Base-by-base conservation (phyloP, 2,797 vertebrate species). In the Orientallactaga sibirica region DNA sequence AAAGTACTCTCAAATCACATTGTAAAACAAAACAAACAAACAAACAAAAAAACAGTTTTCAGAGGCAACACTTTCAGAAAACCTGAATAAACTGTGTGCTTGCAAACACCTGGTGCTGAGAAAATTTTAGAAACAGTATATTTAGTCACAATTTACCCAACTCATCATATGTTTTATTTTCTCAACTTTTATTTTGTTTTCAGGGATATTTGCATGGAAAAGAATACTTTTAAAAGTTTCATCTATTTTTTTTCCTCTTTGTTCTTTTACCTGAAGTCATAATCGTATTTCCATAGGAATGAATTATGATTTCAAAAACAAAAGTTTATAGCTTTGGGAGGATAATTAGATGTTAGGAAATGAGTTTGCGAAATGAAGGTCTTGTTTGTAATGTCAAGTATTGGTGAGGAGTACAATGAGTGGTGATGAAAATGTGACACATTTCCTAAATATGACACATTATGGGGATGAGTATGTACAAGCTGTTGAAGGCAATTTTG, bases 71-170 rank as follows among this genome's bases (percentile, higher is more conserved):
- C n/a, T 89, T 73, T 29, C 5, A 93, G 85, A 14, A 79, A 61
- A 55, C 67, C 76, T 48, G 91, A 97, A 87, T 88, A 92, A 91
- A 78, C 92, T 92, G 83, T 82, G 24, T 93, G 71, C 64, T 95
- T 97, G 97, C 79, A 95, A 95, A 84, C 37, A 97, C 74, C 88
- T 96, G 92, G 86, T 94, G 29, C 79, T 66, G 33, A 76, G 79
- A 83, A 82, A 94, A 88, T 25, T 92, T 95, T 75, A 94, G 76
- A 92, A 92, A 75, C 43, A 61, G 79, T 97, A 76, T 58, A 92
- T 94, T 97, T 96, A 96, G 97, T 61, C 27, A 33, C 0, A 24
- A n/a, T 96, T 96, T 96, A 95, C 43, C 8, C 22, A 52, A 15
- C 25, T 94, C 70, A 80, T 95, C 3, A 77, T 62, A 52, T 95